Evolutionary conservation across 2,888 invertebrate genomes (phyloP).

Genomic region (Tromatobia lineatoria): DNA sequence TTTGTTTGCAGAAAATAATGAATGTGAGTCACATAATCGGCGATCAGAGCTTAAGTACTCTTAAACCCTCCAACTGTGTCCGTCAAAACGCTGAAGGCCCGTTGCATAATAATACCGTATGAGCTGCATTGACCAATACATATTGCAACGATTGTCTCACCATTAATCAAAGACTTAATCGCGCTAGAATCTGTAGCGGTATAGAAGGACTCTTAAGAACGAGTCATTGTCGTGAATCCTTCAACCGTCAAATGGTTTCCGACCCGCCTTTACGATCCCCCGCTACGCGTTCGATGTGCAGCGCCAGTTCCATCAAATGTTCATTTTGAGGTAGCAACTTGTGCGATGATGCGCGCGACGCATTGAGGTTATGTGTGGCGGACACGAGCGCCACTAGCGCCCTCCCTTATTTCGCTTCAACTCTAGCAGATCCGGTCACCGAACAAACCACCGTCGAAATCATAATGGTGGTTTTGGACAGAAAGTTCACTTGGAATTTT

Average conservation of each 20-base stretch:
- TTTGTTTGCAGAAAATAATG: slow-evolving; percentile 11
- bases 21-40: slow-evolving; percentile 54
- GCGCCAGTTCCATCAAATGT: not conserved
- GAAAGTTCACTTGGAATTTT: too few species aligned
- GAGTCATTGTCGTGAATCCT: slow-evolving; percentile 16
- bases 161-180: slow-evolving; percentile 24
- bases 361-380: too few species aligned
- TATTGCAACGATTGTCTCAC: slow-evolving; percentile 13
- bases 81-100: not conserved
- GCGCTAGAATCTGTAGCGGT: not conserved
- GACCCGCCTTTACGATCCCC: not conserved
- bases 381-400: too few species aligned
- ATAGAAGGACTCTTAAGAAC: not conserved
- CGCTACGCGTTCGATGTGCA: not conserved
- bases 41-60: slow-evolving; percentile 60
- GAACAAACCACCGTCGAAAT: too few species aligned
- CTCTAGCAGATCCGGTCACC: too few species aligned
- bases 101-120: slow-evolving; percentile 2
- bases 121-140: not conserved
- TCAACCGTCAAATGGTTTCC: not conserved
- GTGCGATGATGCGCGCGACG: too few species aligned
- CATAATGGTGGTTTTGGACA: too few species aligned
- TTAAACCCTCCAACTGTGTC: not conserved
- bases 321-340: not conserved
- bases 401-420: too few species aligned